Base-by-base conservation (phyloP, 2,888 invertebrate genomes). In the Metacarcinus magister region DNA sequence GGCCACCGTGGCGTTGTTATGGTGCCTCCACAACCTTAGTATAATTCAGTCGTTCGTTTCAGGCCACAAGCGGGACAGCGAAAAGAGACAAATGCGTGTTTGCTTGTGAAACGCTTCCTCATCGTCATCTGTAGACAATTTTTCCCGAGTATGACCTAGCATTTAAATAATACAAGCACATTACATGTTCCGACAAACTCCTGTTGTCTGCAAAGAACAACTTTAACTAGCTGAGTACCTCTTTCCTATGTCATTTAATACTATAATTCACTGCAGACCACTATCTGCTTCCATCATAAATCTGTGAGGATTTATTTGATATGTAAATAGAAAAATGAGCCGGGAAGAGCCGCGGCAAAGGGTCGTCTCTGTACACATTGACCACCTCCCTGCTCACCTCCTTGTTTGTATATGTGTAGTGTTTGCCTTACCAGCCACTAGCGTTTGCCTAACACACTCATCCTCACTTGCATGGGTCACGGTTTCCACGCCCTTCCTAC, bases 91-190 rank as follows among this genome's bases (percentile, higher is more conserved):
- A 28, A 1, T 44, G 32, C 13, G 7, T 43, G 0, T 39, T 28
- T 28, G 44, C 16, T 16, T n/a, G 75, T 46, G n/a, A 8, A 82
- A 43, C 43, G 23, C 93, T 28, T 39, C 43, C 44, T 93, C 7
- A 32, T 75, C 75, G 93, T 93, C 93, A 93, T 10, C 39, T 28
- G 44, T 4, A 23, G 75, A 44, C 32, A 93, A n/a, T 82, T n/a
- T 93, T 43, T 13, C 46, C 13, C 75, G 28, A 67, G 75, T 93
- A 39, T 32, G 19, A n/a, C 44, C 44, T 28, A 28, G 82, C 43
- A 93, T 82, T 93, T 93, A 82, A 93, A 93, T 82, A 93, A 93
- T 93, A 82, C 75, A 44, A 60, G 75, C 44, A 44, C 82, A 93
- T 93, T 75, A 75, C 0, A 13, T 8, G 10, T 82, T 44, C 10